Evolutionary conservation across 2,888 invertebrate genomes (phyloP).

Genomic region (Drosophila neoperkinsi): DNA sequence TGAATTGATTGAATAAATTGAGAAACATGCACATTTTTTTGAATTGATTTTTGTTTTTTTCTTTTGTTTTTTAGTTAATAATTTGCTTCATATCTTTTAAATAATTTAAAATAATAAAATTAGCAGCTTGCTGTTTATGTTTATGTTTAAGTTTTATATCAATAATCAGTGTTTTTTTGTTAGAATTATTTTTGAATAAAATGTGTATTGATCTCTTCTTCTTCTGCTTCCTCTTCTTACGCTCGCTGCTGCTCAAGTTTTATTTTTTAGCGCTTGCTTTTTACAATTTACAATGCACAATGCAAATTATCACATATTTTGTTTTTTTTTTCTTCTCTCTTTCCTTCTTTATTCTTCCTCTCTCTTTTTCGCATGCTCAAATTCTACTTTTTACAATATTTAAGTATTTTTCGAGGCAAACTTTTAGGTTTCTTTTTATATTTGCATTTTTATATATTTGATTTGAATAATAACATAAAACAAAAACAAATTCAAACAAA

Average conservation of each 20-base stretch:
- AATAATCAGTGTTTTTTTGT: slow-evolving; percentile 41
- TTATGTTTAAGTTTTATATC: slow-evolving; percentile 33
- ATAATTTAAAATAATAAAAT: slow-evolving; percentile 68
- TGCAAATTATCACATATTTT: slow-evolving; percentile 83
- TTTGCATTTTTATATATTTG: slow-evolving; percentile 30
- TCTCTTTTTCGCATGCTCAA: slow-evolving; percentile 64
- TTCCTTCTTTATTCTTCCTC: slow-evolving; percentile 13
- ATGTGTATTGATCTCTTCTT: slow-evolving; percentile 34
- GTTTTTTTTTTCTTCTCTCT: slow-evolving; percentile 43
- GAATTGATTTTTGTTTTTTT: slow-evolving; percentile 28
- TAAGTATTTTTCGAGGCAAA: slow-evolving; percentile 74
- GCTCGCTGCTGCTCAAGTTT: background rate
- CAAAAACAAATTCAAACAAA: slow-evolving; percentile 20
- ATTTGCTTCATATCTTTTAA: slow-evolving; percentile 55
- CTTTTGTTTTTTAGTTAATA: slow-evolving; percentile 41
- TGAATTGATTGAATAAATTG: slow-evolving; percentile 32
- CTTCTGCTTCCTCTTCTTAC: slow-evolving; percentile 20
- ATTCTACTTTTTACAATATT: slow-evolving; percentile 67
- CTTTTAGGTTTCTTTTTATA: slow-evolving; percentile 19
- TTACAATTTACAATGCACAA: slow-evolving; percentile 82
- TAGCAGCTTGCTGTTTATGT: slow-evolving; percentile 53
- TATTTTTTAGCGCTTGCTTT: slow-evolving; percentile 47
- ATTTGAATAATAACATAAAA: slow-evolving; percentile 43
- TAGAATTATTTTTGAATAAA: slow-evolving; percentile 41
- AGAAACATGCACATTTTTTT: slow-evolving; percentile 66